Percentiles rank a stretch among this genome's conserved stretches.
These are phyloP conservation scores for Myiagra hebetior DNA, from an alignment of 2,113 vertebrate genomes.

Conservation along the genomic window DNA sequence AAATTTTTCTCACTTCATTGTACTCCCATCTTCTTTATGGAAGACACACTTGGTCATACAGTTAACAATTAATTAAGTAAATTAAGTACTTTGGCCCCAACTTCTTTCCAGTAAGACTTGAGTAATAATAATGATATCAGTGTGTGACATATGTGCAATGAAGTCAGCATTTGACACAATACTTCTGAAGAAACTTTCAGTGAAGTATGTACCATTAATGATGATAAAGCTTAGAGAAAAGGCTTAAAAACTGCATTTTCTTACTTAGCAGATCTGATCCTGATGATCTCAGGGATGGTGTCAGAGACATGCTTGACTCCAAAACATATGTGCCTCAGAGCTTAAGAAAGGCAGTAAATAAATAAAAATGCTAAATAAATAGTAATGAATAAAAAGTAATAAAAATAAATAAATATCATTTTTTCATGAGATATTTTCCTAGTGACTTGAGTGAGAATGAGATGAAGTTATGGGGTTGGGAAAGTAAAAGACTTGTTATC, in stretches of 20 bases:
- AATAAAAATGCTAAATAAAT: background rate
- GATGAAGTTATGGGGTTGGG: background rate
- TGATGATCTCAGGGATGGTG: background rate
- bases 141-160: conserved; percentile 23
- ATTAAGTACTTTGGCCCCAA: conserved; percentile 31
- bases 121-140: conserved; percentile 31
- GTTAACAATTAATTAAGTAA: conserved; percentile 43
- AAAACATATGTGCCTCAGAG: background rate
- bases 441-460: background rate
- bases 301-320: background rate
- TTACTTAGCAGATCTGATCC: conserved; percentile 6
- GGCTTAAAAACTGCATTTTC: background rate
- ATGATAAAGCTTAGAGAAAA: background rate
- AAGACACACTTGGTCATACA: conserved; percentile 33
- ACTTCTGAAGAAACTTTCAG: background rate
- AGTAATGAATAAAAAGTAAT: too few species aligned
- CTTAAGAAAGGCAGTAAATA: background rate
- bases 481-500: background rate
- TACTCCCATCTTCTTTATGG: conserved; percentile 18
- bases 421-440: background rate
- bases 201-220: background rate
- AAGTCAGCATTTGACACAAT: conserved; percentile 46
- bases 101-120: conserved; percentile 39
- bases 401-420: background rate
- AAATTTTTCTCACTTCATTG: conserved; percentile 51